A percentile compares a stretch with the other conserved stretches of the same genome.
phyloP scores from a whole-genome alignment of 2,888 invertebrate species.

The Cybosia mesomella region DNA sequence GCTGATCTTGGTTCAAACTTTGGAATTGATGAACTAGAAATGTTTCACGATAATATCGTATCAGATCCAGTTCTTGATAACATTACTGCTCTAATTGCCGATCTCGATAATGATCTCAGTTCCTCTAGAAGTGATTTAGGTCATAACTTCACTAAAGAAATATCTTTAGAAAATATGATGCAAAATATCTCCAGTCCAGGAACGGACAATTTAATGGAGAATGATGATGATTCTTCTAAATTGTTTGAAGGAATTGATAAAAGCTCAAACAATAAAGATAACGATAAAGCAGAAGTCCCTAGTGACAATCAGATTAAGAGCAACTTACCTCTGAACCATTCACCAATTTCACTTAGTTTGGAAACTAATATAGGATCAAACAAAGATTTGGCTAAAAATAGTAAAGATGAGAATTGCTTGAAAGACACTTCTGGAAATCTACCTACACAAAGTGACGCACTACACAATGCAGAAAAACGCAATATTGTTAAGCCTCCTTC shows the following conservation, averaged over 20 bases:
- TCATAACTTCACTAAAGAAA: conserved; percentile 65
- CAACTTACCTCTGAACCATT: background rate
- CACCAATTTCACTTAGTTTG: background rate
- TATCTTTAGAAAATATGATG: conserved; percentile 66
- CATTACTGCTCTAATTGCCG: conserved; percentile 75
- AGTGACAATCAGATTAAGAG: conserved; percentile 9
- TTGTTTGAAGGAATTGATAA: conserved; percentile 43
- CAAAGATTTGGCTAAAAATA: background rate
- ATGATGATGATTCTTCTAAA: conserved; percentile 53
- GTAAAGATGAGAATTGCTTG: background rate
- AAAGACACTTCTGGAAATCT: conserved; percentile 7
- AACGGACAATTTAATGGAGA: conserved; percentile 48
- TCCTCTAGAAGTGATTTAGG: conserved; percentile 56
- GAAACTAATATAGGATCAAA: background rate
- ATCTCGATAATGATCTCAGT: conserved; percentile 71
- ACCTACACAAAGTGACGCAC: conserved; percentile 15
- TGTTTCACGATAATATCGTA: conserved; percentile 72
- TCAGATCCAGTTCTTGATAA: conserved; percentile 73
- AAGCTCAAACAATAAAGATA: conserved; percentile 11
- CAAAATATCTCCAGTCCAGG: conserved; percentile 59
- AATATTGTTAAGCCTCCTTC: background rate
- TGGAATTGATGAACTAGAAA: conserved; percentile 70
- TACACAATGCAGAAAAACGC: background rate
- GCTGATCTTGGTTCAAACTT: conserved; percentile 54
- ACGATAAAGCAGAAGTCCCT: conserved; percentile 7